Percentiles rank a stretch among this genome's conserved stretches.
These are phyloP conservation scores for Sprattus sprattus DNA, from an alignment of 2,113 vertebrate species.

Conservation along the genomic window DNA sequence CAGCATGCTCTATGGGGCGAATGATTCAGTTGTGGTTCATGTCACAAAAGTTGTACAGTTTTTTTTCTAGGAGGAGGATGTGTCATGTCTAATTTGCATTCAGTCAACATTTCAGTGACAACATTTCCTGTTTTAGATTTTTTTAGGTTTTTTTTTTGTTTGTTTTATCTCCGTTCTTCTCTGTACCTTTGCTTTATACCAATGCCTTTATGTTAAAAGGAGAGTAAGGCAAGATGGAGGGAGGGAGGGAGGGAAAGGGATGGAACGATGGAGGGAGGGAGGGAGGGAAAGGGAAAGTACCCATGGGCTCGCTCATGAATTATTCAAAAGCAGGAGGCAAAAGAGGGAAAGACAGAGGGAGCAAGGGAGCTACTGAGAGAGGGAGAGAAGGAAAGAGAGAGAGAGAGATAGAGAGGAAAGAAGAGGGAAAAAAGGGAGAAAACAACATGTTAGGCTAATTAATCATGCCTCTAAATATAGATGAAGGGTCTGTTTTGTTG, in stretches of 20 bases:
- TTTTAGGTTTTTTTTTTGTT: no score
- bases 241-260: conserved; percentile 25
- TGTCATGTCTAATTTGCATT: neutral
- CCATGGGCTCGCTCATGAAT: conserved; percentile 47
- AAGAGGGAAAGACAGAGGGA: conserved; percentile 9
- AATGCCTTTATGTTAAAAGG: conserved; percentile 38
- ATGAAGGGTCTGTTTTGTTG: conserved; percentile 44
- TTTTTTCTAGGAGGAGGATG: neutral
- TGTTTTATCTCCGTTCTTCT: conserved; percentile 32
- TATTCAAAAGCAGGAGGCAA: conserved; percentile 45
- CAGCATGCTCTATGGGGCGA: neutral
- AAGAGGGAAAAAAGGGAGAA: conserved; percentile 2
- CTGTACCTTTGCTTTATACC: conserved; percentile 24
- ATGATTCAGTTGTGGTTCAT: neutral
- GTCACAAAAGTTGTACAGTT: neutral
- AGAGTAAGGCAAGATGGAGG: conserved; percentile 16
- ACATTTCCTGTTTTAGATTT: neutral
- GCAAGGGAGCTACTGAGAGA: conserved; percentile 5
- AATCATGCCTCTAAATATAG: conserved; percentile 59
- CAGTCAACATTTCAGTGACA: neutral
- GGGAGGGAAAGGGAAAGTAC: conserved; percentile 38
- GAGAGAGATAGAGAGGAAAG: neutral
- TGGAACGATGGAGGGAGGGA: conserved; percentile 19
- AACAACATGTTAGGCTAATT: conserved; percentile 52
- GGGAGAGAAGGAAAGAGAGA: neutral